phyloP scores from a whole-genome alignment of 2,113 vertebrate species.

The Nymphicus hollandicus region DNA sequence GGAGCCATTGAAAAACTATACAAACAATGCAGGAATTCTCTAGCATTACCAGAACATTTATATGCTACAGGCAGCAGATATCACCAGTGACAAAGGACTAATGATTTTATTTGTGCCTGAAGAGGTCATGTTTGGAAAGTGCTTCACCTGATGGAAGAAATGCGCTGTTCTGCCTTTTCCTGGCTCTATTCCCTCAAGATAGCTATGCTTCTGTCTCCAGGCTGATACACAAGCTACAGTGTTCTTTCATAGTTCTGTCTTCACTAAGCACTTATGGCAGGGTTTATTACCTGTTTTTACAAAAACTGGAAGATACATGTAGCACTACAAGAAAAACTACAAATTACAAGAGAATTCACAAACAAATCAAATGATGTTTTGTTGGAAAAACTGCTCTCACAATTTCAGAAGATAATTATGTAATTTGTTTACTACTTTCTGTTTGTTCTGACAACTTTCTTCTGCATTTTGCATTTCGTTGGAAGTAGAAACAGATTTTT shows the following conservation, averaged over 20 bases:
- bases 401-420: background rate
- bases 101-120: background rate
- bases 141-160: background rate
- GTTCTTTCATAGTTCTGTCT: background rate
- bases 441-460: background rate
- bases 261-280: background rate
- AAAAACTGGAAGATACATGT: background rate
- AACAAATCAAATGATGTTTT: background rate
- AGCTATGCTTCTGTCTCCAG: background rate
- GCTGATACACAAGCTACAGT: background rate
- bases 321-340: background rate
- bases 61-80: background rate
- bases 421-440: background rate
- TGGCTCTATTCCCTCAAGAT: background rate
- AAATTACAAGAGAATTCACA: background rate
- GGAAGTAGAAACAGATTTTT: constrained; percentile 24
- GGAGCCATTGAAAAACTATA: background rate
- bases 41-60: background rate
- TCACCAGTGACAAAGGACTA: background rate
- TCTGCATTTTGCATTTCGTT: background rate
- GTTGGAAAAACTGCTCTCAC: background rate
- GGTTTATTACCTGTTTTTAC: background rate
- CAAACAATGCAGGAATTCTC: background rate
- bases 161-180: background rate
- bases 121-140: background rate